These are phyloP conservation scores for Cynocephalus volans DNA, from an alignment of 2,113 vertebrate genomes.

Conservation along the genomic window DNA sequence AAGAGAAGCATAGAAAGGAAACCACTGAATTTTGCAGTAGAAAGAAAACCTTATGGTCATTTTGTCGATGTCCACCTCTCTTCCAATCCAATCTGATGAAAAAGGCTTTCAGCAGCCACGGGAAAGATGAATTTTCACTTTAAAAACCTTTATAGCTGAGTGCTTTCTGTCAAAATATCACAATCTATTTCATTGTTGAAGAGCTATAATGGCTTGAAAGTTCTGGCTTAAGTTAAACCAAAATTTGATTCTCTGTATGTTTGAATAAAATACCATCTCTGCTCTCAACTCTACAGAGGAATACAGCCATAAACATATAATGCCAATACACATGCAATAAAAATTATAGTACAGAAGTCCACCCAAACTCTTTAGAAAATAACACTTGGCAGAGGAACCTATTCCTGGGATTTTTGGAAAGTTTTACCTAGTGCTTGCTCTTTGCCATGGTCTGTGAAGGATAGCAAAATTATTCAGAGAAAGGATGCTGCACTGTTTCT, in stretches of 20 bases:
- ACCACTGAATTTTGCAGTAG: neutral
- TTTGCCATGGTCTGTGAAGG: neutral
- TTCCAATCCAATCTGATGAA: neutral
- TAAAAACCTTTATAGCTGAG: neutral
- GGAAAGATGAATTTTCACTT: neutral
- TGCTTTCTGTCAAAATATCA: slow-evolving; percentile 14
- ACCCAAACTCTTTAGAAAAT: neutral
- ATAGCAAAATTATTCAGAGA: neutral
- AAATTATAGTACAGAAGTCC: neutral
- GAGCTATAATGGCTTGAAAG: neutral
- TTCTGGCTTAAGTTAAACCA: neutral
- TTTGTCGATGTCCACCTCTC: neutral
- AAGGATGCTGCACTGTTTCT: neutral
- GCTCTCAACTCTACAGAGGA: neutral
- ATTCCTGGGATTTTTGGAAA: neutral
- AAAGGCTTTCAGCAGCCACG: neutral
- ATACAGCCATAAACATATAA: neutral
- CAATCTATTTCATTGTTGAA: neutral
- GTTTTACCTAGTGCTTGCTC: neutral
- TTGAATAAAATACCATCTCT: neutral
- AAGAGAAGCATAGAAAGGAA: neutral
- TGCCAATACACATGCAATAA: neutral
- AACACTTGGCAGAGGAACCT: neutral
- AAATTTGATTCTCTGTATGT: neutral
- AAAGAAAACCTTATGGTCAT: neutral